These are phyloP conservation scores for Pristis pectinata DNA, from an alignment of 2,797 vertebrate genomes.

Conservation along the genomic window DNA sequence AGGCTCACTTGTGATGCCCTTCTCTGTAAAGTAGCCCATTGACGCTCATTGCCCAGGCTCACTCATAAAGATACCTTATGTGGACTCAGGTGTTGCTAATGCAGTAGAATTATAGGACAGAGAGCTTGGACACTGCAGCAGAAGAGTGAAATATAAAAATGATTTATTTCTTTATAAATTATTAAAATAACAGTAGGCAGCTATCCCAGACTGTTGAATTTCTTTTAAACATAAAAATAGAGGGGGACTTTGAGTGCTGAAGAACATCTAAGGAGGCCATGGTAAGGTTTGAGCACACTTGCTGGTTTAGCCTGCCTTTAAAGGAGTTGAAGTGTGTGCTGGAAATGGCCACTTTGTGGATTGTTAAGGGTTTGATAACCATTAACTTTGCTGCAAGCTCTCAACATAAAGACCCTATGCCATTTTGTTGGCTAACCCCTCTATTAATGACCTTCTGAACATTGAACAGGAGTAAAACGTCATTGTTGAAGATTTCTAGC, in stretches of 20 bases:
- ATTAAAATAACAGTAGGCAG: background rate
- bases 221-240: background rate
- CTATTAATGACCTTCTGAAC: background rate
- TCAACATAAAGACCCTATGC: background rate
- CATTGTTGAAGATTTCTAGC: background rate
- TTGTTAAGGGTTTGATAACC: background rate
- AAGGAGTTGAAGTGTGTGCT: background rate
- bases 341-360: background rate
- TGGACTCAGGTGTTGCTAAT: background rate
- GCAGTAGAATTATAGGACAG: background rate
- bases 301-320: background rate
- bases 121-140: background rate
- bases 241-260: background rate
- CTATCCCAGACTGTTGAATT: background rate
- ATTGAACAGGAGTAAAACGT: background rate
- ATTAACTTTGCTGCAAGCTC: background rate
- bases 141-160: background rate
- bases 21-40: background rate
- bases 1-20: background rate
- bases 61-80: background rate
- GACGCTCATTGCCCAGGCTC: background rate
- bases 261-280: no score
- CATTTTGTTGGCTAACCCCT: background rate
- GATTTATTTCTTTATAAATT: background rate
- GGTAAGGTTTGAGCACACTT: background rate